Base-by-base conservation (phyloP, 2,113 vertebrate genomes). In the Stomatorhinus ivindoensis region DNA sequence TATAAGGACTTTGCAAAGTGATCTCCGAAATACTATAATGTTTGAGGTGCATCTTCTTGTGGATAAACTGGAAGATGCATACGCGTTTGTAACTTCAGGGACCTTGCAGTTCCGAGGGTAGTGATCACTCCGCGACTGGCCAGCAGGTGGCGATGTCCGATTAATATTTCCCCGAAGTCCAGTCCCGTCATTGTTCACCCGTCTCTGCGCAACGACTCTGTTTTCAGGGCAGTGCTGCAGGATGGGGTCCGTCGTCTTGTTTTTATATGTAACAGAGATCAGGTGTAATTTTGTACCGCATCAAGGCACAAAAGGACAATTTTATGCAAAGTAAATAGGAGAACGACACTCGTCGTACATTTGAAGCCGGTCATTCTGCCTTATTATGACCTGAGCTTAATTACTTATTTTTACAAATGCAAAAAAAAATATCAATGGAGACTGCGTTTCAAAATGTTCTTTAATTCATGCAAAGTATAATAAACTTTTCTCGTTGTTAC, bases 101-200 rank as follows among this genome's bases (percentile, higher is more conserved):
- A 2, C 86, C 2, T 93, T 96, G 97, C 96, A 98, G 97, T 92
- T 97, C 96, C 94, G 93, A 92, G 87, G 94, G 92, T 90, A 93
- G 93, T 93, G 96, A 92, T 90, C 92, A 93, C 93, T 82, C 92
- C 90, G 61, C 48, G 86, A 4, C 65, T n/a, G 83, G 89, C 95
- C 95, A 92, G 91, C 88, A 93, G 92, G 76, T 90, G 95, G 92
- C 93, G 90, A 48, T 86, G 83, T 5, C 65, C 84, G 91, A 87
- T 91, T 91, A 90, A 91, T 89, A 92, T 93, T 83, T 13, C 42
- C 46, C 0, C 44, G 5, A 27, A 88, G 87, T 73, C 24, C 88
- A 89, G 90, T 82, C 35, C 61, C 61, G 61, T 69, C 61, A 31
- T 69, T 31, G 61, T 69, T 69, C 61, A 27, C 61, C 61, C 11